Percentiles rank a stretch among this genome's conserved stretches.
Conservation (phyloP, 1,140 invertebrate species). For the Chironomus striatipennis region DNA sequence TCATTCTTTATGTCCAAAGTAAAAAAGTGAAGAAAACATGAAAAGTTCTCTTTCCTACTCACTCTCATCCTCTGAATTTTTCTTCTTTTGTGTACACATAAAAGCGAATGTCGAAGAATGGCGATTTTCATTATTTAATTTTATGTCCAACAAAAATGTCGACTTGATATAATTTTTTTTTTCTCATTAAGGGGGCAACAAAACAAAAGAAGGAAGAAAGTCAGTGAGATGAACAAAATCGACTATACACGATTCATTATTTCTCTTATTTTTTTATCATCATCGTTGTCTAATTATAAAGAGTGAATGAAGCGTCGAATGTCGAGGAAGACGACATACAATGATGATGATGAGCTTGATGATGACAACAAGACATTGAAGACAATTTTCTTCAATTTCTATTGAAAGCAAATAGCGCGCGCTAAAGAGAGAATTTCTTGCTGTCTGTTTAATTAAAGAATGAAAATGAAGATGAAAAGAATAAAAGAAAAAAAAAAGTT, state of each 20-base stretch:
- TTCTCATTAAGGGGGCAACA: not conserved
- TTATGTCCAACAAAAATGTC: conserved; percentile 13
- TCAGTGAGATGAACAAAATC: not conserved
- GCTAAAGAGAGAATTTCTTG: not conserved
- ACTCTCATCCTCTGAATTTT: not conserved
- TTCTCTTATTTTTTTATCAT: conserved; percentile 1
- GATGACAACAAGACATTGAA: not conserved
- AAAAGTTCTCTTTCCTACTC: not conserved
- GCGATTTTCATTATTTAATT: conserved; percentile 9
- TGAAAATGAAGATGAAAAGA: not conserved
- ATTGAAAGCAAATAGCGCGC: conserved; percentile 3
- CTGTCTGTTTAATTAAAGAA: not conserved
- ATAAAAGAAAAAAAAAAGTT: no score
- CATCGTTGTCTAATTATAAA: conserved; percentile 14
- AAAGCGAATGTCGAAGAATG: conserved; percentile 7
- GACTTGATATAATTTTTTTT: not conserved
- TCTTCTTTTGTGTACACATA: not conserved
- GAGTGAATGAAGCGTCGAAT: not conserved
- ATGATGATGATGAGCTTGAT: not conserved
- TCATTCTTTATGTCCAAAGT: not conserved
- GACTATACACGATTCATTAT: not conserved
- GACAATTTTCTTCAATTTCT: not conserved
- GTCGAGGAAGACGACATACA: not conserved
- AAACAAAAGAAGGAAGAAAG: no score
- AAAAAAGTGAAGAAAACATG: not conserved